A percentile compares a stretch with the other conserved stretches of the same genome.
phyloP scores from a whole-genome alignment of 2,888 invertebrate genomes.

The Diaprepes abbreviatus region DNA sequence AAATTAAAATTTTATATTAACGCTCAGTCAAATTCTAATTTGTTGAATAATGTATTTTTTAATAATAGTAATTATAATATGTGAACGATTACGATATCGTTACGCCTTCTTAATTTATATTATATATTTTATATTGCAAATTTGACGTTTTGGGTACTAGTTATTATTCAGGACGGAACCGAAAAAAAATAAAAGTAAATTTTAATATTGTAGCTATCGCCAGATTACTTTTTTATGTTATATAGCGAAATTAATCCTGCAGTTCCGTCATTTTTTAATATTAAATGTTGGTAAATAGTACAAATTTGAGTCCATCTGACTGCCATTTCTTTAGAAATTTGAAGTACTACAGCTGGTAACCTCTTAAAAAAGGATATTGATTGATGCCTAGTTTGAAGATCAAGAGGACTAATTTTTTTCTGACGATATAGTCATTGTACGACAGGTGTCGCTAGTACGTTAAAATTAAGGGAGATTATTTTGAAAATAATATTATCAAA shows the following conservation, averaged over 20 bases:
- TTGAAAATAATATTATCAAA: too few relatives aligned
- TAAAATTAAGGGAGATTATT: too few relatives aligned
- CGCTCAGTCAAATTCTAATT: neutral
- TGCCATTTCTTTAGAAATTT: neutral
- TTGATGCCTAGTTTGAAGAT: too few relatives aligned
- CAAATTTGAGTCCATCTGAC: too few relatives aligned
- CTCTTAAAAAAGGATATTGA: too few relatives aligned
- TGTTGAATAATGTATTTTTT: neutral
- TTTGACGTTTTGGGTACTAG: neutral
- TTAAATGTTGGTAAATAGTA: neutral
- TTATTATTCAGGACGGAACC: slow-evolving; percentile 35
- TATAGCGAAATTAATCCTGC: too few relatives aligned
- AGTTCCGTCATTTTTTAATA: too few relatives aligned
- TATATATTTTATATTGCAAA: slow-evolving; percentile 5
- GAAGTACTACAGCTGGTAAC: too few relatives aligned
- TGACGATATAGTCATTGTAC: too few relatives aligned
- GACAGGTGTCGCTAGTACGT: too few relatives aligned
- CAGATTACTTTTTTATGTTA: neutral
- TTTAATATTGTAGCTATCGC: neutral
- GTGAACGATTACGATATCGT: neutral
- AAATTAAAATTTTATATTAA: neutral
- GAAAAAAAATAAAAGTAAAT: slow-evolving; percentile 24
- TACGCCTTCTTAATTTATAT: slow-evolving; percentile 10
- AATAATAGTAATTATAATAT: slow-evolving; percentile 1
- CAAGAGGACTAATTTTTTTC: too few relatives aligned